These are phyloP conservation scores for Asteroscopus sphinx DNA, from an alignment of 2,888 invertebrate species.

Conservation along the genomic window DNA sequence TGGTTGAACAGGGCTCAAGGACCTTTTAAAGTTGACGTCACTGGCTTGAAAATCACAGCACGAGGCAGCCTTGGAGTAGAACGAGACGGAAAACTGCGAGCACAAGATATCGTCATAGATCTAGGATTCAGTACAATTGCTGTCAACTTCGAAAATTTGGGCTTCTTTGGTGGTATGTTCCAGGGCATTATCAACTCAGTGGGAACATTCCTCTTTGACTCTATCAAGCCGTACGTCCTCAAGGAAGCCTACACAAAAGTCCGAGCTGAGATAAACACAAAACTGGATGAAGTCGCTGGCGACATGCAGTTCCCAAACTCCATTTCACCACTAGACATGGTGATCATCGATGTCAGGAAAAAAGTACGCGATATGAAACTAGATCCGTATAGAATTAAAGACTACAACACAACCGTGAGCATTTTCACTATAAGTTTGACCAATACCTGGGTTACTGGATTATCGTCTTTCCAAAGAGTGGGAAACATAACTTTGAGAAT, in stretches of 20 bases:
- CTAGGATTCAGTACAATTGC: conserved; percentile 93
- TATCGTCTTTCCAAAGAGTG: conserved; percentile 95
- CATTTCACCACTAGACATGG: conserved; percentile 95
- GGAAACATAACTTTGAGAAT: conserved; percentile 94
- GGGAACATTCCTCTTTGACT: conserved; percentile 95
- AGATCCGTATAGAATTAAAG: conserved; percentile 94
- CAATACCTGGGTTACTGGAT: conserved; percentile 94
- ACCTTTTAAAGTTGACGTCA: conserved; percentile 94
- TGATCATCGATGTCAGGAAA: conserved; percentile 93
- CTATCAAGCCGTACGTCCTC: conserved; percentile 95
- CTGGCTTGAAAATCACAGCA: conserved; percentile 92
- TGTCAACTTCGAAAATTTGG: conserved; percentile 95
- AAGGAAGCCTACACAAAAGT: conserved; percentile 94
- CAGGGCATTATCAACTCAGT: conserved; percentile 95
- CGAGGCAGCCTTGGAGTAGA: conserved; percentile 93
- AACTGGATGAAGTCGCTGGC: conserved; percentile 92
- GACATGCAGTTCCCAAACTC: conserved; percentile 95
- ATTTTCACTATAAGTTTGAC: conserved; percentile 91
- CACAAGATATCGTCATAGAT: conserved; percentile 94
- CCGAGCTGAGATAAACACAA: conserved; percentile 93
- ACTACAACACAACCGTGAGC: conserved; percentile 93
- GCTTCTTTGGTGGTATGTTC: conserved; percentile 92
- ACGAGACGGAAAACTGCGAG: conserved; percentile 93
- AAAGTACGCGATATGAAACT: conserved; percentile 91
- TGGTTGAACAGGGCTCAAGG: conserved; percentile 93